Base-by-base conservation (phyloP, 2,888 invertebrate genomes). In the Microctonus hyperodae region DNA sequence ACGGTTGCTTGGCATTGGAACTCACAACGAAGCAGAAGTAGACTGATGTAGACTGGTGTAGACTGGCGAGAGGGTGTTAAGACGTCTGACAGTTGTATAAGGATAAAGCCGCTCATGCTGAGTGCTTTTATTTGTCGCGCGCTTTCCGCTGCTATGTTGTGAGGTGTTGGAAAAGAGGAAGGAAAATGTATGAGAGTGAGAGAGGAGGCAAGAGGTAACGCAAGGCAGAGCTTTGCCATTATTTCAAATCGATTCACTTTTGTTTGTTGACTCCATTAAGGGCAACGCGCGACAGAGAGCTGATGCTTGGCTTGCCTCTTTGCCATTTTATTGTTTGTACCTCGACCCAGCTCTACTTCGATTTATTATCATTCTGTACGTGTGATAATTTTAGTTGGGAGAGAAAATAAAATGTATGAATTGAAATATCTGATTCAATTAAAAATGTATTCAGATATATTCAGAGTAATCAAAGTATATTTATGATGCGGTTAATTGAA, bases 181-280 rank as follows among this genome's bases (percentile, higher is more conserved):
- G 44, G 44, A 16, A 44, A 44, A 44, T 44, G 44, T 16, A 16
- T 3, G 5, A 16, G n/a, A 44, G 44, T 5, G 20, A 28, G 2
- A n/a, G 16, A n/a, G 16, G 44, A 44, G 44, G 44, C 16, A 44
- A 7, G 16, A 44, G 16, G 44, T n/a, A 44, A 44, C 7, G 9
- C 16, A 16, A 16, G 44, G 44, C 20, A 44, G 44, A 59, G 48
- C 20, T 53, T 65, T 76, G 76, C 79, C 78, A 79, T 81, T 81
- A 79, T 79, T 81, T 81, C 79, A 80, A 76, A 80, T 81, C 79
- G 78, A 79, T 80, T 80, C 80, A 77, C 79, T 81, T 80, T 80
- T 79, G 80, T 80, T 80, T 79, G 81, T 81, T 81, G 79, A 79
- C 78, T 80, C 80, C 80, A 81, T 81, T 81, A 80, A 79, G 73